Conservation (phyloP, 2,113 vertebrate species). For the Laterallus jamaicensis region DNA sequence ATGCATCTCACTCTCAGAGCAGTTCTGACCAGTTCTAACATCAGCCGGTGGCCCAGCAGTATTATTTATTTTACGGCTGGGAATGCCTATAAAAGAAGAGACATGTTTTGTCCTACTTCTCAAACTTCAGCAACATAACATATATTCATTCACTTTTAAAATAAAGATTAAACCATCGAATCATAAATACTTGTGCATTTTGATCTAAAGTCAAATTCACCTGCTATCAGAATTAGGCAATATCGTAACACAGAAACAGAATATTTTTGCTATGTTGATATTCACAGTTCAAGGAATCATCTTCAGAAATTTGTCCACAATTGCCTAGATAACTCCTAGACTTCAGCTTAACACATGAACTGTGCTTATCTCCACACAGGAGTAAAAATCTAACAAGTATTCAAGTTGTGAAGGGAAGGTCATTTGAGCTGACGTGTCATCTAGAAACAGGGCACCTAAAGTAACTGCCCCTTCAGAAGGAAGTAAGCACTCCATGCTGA, state of each 20-base stretch:
- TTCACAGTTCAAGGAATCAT: neutral
- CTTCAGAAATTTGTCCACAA: neutral
- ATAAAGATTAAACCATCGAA: neutral
- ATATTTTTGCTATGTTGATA: neutral
- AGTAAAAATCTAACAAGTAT: neutral
- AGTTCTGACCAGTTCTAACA: conserved; percentile 72
- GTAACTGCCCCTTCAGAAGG: neutral
- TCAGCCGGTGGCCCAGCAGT: conserved; percentile 70
- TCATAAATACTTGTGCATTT: neutral
- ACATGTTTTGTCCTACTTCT: neutral
- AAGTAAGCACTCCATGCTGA: neutral
- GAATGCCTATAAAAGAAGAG: conserved; percentile 78
- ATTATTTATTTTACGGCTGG: conserved; percentile 81
- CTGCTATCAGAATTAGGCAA: neutral
- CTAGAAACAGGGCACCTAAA: neutral
- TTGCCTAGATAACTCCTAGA: neutral
- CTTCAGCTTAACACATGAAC: neutral
- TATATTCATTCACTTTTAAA: neutral
- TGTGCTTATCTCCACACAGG: neutral
- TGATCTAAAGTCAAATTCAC: neutral
- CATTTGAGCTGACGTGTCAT: neutral
- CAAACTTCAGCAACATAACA: neutral
- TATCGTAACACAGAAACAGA: neutral
- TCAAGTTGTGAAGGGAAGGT: neutral
- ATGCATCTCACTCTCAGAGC: conserved; percentile 78